These are phyloP conservation scores for Ptychadena robeensis DNA, from an alignment of 2,797 vertebrate genomes.

Conservation along the genomic window DNA sequence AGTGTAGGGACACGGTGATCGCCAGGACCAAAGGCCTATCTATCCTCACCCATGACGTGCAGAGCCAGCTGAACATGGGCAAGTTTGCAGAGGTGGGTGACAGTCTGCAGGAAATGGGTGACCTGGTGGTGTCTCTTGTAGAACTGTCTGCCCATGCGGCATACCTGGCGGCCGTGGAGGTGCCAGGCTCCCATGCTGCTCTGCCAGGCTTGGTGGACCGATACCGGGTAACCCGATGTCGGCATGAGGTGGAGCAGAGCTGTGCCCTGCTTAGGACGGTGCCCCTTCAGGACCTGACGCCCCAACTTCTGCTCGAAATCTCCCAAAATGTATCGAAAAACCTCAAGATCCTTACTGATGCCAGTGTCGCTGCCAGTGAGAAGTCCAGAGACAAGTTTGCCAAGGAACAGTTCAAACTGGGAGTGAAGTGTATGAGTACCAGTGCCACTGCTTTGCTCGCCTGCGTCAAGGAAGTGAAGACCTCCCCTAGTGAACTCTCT, in stretches of 20 bases:
- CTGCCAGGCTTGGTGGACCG: constrained; percentile 92
- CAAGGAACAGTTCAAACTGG: constrained; percentile 94
- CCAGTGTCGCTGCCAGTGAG: constrained; percentile 91
- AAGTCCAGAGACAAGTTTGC: constrained; percentile 92
- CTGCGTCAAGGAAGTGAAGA: constrained; percentile 93
- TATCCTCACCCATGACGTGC: constrained; percentile 95
- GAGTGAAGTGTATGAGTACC: constrained; percentile 95
- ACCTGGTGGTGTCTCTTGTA: constrained; percentile 92
- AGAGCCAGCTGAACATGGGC: constrained; percentile 99
- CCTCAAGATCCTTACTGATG: constrained; percentile 93
- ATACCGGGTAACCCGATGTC: constrained; percentile 94
- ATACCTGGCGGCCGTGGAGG: constrained; percentile 92
- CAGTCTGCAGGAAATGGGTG: constrained; percentile 90
- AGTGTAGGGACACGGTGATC: constrained; percentile 96
- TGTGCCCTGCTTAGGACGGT: constrained; percentile 87
- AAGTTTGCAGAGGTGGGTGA: constrained; percentile 91
- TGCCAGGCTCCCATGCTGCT: constrained; percentile 85
- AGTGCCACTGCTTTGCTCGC: constrained; percentile 94
- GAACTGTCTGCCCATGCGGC: constrained; percentile 95
- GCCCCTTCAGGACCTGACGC: constrained; percentile 87
- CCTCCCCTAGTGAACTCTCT: constrained; percentile 89
- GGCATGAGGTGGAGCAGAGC: constrained; percentile 95
- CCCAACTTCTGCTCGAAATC: constrained; percentile 92
- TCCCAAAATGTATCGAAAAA: constrained; percentile 94
- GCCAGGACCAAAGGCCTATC: constrained; percentile 96